These are phyloP conservation scores for Rhabdornis inornatus DNA, from an alignment of 2,113 vertebrate genomes.

Conservation along the genomic window DNA sequence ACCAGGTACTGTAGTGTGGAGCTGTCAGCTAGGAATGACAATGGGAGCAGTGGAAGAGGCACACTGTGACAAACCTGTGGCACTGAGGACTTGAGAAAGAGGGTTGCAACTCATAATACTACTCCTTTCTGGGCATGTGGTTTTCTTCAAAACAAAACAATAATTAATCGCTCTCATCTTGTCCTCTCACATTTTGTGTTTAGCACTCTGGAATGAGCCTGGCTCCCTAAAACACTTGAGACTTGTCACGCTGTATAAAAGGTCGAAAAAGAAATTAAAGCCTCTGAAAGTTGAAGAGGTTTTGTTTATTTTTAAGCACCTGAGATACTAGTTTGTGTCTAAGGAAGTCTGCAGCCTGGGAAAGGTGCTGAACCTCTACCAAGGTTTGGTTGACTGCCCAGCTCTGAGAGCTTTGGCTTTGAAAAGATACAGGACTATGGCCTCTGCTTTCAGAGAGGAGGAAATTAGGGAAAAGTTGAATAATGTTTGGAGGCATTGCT, in stretches of 20 bases:
- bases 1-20: neutral
- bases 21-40: neutral
- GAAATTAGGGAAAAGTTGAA: neutral
- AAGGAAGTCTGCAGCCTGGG: neutral
- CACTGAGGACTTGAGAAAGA: neutral
- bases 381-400: neutral
- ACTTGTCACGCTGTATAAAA: neutral
- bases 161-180: neutral
- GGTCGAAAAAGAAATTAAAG: neutral
- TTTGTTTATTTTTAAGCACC: neutral
- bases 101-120: neutral
- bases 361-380: neutral
- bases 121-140: accelerated
- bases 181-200: neutral
- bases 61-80: accelerated
- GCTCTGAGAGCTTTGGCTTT: neutral
- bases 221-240: neutral
- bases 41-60: neutral
- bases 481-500: neutral
- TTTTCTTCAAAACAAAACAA: neutral
- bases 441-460: neutral
- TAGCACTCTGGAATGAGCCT: neutral
- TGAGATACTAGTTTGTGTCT: neutral
- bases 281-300: neutral
- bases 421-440: neutral